Conservation (phyloP, 2,797 vertebrate genomes). For the Bradypodion ventrale region DNA sequence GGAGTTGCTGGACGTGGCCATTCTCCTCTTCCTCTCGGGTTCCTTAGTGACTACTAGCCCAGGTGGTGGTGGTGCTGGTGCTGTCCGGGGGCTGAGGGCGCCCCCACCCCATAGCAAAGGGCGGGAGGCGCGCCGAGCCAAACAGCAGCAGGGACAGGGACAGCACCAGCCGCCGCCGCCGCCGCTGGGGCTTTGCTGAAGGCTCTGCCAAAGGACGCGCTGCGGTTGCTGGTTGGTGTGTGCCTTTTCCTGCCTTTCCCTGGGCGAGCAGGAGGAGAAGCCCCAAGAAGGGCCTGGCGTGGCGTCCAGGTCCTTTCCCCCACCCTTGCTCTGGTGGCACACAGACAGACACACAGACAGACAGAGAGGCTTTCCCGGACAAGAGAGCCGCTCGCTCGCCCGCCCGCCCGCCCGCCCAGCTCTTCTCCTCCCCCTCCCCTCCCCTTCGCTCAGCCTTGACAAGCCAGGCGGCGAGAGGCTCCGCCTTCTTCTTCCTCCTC, state of each 20-base stretch:
- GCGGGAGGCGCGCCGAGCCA: slow-evolving; percentile 48
- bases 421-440: slow-evolving; percentile 7
- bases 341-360: no score
- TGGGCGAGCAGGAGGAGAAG: slow-evolving; percentile 46
- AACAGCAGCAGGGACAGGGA: slow-evolving; percentile 50
- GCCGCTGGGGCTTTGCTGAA: slow-evolving; percentile 51
- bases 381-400: slow-evolving; percentile 56
- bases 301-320: slow-evolving; percentile 31
- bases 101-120: slow-evolving; percentile 78
- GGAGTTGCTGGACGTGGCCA: slow-evolving; percentile 98
- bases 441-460: slow-evolving; percentile 52
- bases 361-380: slow-evolving; percentile 50
- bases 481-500: slow-evolving; percentile 53
- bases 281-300: slow-evolving; percentile 30
- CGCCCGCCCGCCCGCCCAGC: slow-evolving; percentile 61
- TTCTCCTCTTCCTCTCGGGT: slow-evolving; percentile 67
- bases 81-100: slow-evolving; percentile 68
- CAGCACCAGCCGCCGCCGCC: slow-evolving; percentile 19
- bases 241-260: slow-evolving; percentile 38
- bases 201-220: slow-evolving; percentile 43
- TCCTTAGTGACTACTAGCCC: slow-evolving; percentile 63
- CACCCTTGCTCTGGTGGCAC: slow-evolving; percentile 17
- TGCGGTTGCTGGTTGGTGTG: background rate
- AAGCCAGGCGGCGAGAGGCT: slow-evolving; percentile 40
- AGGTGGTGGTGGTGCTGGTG: slow-evolving; percentile 74